Percentiles rank a stretch among this genome's conserved stretches.
Evolutionary conservation across 2,113 vertebrate species (phyloP).

Genomic region (Macheiramphus alcinus): DNA sequence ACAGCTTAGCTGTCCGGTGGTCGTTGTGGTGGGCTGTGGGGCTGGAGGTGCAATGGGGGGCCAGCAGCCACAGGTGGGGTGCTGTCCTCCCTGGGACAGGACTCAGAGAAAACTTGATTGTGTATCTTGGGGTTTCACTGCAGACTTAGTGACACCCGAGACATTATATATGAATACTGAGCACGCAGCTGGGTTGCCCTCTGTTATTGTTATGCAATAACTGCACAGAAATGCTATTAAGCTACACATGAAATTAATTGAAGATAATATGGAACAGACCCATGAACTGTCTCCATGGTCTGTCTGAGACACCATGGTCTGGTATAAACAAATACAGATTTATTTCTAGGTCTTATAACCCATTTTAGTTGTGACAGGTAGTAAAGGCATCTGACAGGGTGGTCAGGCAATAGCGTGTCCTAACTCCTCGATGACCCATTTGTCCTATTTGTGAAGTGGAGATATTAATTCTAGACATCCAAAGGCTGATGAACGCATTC

Average conservation of each 20-base stretch:
- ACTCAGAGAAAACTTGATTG: rapidly evolving
- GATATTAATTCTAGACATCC: neutral
- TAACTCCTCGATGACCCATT: neutral
- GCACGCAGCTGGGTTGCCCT: neutral
- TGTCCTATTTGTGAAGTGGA: neutral
- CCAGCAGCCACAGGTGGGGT: neutral
- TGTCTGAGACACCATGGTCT: neutral
- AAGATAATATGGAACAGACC: conserved; percentile 5
- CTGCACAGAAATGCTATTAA: neutral
- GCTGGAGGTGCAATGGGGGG: neutral
- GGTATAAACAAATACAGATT: neutral
- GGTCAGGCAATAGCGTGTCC: neutral
- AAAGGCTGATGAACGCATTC: too few species aligned
- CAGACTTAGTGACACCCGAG: neutral
- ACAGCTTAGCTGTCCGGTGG: neutral
- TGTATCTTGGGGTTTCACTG: neutral
- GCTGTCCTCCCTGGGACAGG: neutral
- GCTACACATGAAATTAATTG: conserved; percentile 5
- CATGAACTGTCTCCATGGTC: neutral
- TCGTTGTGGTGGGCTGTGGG: neutral
- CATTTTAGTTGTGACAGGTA: neutral
- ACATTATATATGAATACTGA: neutral
- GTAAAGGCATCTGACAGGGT: neutral
- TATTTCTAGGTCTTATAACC: neutral
- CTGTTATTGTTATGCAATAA: neutral